phyloP scores from a whole-genome alignment of 1,140 invertebrate species.

The Drosophila baimaii region DNA sequence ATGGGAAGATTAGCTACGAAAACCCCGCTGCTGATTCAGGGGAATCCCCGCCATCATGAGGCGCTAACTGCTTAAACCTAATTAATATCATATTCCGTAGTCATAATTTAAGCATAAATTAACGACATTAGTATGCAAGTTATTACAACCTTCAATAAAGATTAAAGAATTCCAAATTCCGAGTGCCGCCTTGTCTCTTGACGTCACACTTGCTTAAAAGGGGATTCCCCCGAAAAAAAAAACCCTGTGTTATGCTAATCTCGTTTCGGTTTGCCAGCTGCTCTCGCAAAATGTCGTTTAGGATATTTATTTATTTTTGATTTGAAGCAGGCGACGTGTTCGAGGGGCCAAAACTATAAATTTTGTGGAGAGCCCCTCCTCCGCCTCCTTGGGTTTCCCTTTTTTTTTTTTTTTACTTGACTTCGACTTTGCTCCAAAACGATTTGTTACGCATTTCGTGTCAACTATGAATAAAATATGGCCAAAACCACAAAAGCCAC shows the following conservation, averaged over 20 bases:
- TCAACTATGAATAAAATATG: slow-evolving; percentile 83
- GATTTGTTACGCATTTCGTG: slow-evolving; percentile 82
- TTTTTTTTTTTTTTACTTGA: slow-evolving; percentile 12
- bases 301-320: slow-evolving; percentile 81
- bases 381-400: slow-evolving; percentile 26
- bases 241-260: slow-evolving; percentile 18
- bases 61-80: neutral
- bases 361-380: slow-evolving; percentile 54
- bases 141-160: neutral
- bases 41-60: slow-evolving; percentile 7
- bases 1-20: neutral
- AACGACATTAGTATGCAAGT: neutral
- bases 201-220: slow-evolving; percentile 4
- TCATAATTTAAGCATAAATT: neutral
- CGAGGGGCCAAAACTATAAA: slow-evolving; percentile 71
- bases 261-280: neutral
- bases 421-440: slow-evolving; percentile 44
- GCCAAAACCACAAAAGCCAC: slow-evolving; percentile 59
- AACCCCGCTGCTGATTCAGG: neutral
- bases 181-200: no score
- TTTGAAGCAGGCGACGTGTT: slow-evolving; percentile 62
- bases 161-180: neutral
- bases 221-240: slow-evolving; percentile 2
- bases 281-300: slow-evolving; percentile 51
- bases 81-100: slow-evolving; percentile 3